Conservation (phyloP, 1,140 invertebrate species). For the Eulimnadia texana region DNA sequence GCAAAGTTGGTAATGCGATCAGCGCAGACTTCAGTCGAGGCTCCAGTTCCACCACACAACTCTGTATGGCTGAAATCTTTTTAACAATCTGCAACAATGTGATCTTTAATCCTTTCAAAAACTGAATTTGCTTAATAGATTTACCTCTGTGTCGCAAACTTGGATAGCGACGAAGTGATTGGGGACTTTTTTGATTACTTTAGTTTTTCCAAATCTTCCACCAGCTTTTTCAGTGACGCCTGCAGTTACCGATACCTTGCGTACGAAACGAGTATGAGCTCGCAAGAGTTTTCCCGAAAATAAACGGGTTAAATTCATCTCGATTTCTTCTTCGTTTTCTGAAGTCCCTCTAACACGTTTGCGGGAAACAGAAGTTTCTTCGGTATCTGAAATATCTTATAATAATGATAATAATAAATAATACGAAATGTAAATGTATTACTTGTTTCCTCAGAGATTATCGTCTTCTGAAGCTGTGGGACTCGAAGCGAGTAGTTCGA, state of each 20-base stretch:
- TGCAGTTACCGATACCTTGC: background rate
- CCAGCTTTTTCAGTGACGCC: background rate
- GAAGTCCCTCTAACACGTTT: background rate
- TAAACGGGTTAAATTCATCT: background rate
- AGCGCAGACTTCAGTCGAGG: constrained; percentile 4
- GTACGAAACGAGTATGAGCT: background rate
- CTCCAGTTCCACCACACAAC: background rate
- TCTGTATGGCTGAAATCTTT: constrained; percentile 4
- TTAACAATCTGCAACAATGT: background rate
- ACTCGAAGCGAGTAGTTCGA: background rate
- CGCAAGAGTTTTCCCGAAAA: background rate
- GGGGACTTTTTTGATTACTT: background rate
- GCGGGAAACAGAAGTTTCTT: background rate
- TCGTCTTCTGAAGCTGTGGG: background rate
- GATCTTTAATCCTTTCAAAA: background rate
- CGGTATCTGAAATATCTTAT: background rate
- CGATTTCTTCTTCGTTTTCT: background rate
- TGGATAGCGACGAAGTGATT: constrained; percentile 14
- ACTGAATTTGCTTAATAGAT: background rate
- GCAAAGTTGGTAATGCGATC: constrained; percentile 3
- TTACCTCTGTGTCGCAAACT: constrained; percentile 4
- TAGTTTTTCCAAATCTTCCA: background rate
- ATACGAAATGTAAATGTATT: background rate
- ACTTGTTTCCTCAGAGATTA: background rate
- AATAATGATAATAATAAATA: too few species aligned